phyloP scores from a whole-genome alignment of 1,140 invertebrate genomes.

The Gonioctena quinquepunctata region DNA sequence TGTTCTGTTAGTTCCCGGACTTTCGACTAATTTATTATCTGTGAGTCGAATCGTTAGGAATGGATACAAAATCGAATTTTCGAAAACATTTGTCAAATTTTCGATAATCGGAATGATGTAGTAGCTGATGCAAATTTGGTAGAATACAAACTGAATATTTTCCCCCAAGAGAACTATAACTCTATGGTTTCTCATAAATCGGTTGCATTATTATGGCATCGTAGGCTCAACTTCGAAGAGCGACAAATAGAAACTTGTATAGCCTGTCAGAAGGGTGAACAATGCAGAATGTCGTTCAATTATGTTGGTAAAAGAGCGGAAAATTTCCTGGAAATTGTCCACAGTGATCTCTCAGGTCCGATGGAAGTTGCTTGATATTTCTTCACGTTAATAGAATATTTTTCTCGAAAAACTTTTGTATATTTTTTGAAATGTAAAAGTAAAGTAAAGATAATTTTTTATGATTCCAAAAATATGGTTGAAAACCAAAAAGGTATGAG shows the following conservation, averaged over 20 bases:
- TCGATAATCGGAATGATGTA: not conserved
- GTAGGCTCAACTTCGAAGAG: conserved; percentile 43
- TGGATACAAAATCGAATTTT: conserved; percentile 21
- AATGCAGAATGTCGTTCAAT: too few relatives aligned
- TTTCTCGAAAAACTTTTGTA: conserved; percentile 44
- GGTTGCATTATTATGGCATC: conserved; percentile 9
- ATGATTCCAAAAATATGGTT: conserved; percentile 42
- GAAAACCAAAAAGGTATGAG: conserved; percentile 40
- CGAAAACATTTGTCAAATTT: conserved; percentile 28
- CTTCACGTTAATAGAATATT: conserved; percentile 53
- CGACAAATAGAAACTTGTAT: conserved; percentile 40
- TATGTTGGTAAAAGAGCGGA: conserved; percentile 33
- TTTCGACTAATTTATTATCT: too few relatives aligned
- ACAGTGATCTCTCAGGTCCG: not conserved
- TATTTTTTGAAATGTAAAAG: conserved; percentile 50
- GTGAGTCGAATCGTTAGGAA: not conserved
- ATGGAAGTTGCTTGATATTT: conserved; percentile 27
- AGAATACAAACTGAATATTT: conserved; percentile 35
- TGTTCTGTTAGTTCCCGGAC: too few relatives aligned
- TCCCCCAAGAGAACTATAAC: conserved; percentile 25
- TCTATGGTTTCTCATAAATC: conserved; percentile 2
- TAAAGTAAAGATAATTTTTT: conserved; percentile 38
- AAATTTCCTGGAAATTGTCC: conserved; percentile 44
- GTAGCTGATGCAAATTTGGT: conserved; percentile 13
- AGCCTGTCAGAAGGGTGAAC: conserved; percentile 37